Evolutionary conservation across 2,797 vertebrate species (phyloP), one percentile per base, ranked within the genome.

Genomic region (Anomalospiza imberbis): DNA sequence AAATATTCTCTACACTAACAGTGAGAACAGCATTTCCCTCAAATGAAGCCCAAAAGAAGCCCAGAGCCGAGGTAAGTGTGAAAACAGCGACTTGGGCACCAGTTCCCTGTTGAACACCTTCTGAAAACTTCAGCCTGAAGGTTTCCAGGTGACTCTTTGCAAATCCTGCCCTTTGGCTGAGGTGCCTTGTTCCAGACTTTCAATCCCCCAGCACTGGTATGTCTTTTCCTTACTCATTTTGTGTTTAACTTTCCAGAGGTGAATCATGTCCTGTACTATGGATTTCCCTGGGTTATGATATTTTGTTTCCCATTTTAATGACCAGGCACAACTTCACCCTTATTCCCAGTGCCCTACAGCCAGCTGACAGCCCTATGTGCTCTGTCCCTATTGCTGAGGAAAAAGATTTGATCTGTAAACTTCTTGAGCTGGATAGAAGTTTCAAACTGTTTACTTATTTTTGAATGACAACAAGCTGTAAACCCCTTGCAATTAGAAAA

Each of bases 81-180:
- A 47, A 68, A 28, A 7, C 32, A 83, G 2, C 0, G 0, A 80
- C 7, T 0, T 74, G 47, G 18, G 17, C 28, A 76, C 9, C 32
- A 31, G 18, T 17, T 65, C 29, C 51, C 26, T 25, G 12, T 14
- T 40, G 40, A 72, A 42, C 13, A 25, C 3, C 29, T 26, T 29
- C 45, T 25, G 36, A 58, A 68, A 79, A 22, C 15, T 40, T 73
- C 38, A 66, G 10, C 44, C 55, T 36, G 44, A 70, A 58, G 26
- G 17, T 51, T 38, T 80, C 21, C 44, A 55, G 21, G 11, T 54
- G 72, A 61, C 7, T 2, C 4, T 38, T n/a, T 57, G 10, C 25
- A 55, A 93, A 79, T 42, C 42, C 5, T 3, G 14, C 68, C 8
- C 34, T 85, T 54, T 53, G 20, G 21, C 42, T 42, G 42, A 42